Base-by-base conservation (phyloP, 2,888 invertebrate species). In the Blomia tropicalis region DNA sequence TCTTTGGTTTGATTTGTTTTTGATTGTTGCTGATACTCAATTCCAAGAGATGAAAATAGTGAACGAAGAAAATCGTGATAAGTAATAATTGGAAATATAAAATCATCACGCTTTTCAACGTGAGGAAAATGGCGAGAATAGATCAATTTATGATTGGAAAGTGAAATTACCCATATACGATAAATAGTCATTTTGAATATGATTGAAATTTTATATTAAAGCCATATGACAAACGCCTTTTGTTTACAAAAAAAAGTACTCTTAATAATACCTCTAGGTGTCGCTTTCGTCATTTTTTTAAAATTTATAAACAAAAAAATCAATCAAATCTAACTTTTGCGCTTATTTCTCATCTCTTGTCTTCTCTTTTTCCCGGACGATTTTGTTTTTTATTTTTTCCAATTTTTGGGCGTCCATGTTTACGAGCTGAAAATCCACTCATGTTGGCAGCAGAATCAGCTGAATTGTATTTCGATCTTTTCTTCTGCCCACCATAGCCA, bases 401-500 rank as follows among this genome's bases (percentile, higher is more conserved):
- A 17, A n/a, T 32, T 58, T 56, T 56, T 56, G 56, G 56, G 2
- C 56, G 56, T 14, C 56, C 56, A 36, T 56, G 4, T 25, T 56
- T 56, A 19, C 25, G n/a, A 1, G 31, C 56, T 11, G 56, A 56
- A 36, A 64, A 64, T 47, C 36, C 36, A 11, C 59, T 43, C 22
- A 62, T 30, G 25, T 59, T 31, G 30, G 65, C 63, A 36, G 66
- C 77, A 67, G 90, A 91, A 0, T 85, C 82, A 68, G 81, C 83
- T 0, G 88, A 89, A 71, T 96, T 96, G 53, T 80, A 76, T 73
- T 96, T 96, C 0, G 80, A 79, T 0, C 91, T 85, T 71, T 85
- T 84, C 77, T 96, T 96, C 73, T 89, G 90, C 0, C 95, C 95
- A 32, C 96, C 95, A 75, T 86, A 92, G 0, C 96, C 95, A 75